Evolutionary conservation across 2,113 vertebrate species (phyloP).

Genomic region (Australoheros scitulus): DNA sequence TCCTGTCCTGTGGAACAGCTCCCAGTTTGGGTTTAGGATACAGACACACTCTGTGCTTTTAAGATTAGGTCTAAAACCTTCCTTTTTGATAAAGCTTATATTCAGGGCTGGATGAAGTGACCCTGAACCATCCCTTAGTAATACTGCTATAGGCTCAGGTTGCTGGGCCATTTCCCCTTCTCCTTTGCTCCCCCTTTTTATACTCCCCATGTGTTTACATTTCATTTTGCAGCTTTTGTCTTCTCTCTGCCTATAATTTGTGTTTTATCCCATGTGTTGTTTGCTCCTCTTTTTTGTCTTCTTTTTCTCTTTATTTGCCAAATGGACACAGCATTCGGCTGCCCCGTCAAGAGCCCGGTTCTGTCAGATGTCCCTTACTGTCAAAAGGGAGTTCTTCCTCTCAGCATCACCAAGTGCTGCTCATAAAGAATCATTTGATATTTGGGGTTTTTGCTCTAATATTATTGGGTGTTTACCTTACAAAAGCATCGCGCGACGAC

Average conservation of each 20-base stretch:
- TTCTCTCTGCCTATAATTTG: background rate
- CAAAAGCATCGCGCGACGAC: no score
- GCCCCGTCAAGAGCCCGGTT: background rate
- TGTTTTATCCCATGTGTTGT: background rate
- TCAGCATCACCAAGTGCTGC: background rate
- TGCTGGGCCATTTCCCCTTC: background rate
- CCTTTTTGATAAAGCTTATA: background rate
- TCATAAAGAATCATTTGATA: background rate
- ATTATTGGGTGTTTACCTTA: background rate
- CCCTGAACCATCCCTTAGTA: background rate
- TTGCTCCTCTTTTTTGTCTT: no score
- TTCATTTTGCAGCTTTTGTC: background rate
- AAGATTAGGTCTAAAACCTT: background rate
- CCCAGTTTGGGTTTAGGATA: background rate
- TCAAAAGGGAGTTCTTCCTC: background rate
- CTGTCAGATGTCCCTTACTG: background rate
- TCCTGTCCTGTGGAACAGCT: background rate
- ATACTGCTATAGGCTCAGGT: background rate
- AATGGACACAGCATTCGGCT: background rate
- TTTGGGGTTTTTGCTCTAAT: background rate
- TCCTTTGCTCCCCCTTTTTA: background rate
- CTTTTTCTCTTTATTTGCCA: background rate
- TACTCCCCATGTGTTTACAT: fast-evolving
- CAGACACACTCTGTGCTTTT: background rate
- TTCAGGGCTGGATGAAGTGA: background rate